Conservation (phyloP, 2,888 invertebrate species). For the Cryptus armator region DNA sequence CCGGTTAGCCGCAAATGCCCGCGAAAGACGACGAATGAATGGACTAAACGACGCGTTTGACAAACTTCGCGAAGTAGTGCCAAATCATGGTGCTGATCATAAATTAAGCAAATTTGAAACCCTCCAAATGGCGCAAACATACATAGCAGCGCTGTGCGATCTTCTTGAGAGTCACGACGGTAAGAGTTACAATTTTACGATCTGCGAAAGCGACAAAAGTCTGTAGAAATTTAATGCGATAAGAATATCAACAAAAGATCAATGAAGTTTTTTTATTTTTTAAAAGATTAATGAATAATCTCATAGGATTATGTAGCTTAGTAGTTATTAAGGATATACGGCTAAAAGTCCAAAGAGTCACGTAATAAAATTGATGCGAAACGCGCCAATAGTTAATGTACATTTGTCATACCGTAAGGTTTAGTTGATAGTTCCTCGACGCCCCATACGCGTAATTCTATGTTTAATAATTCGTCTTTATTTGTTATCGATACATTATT, state of each 20-base stretch:
- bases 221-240: slow-evolving; percentile 3
- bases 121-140: slow-evolving; percentile 92
- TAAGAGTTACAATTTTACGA: slow-evolving; percentile 66
- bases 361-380: slow-evolving; percentile 35
- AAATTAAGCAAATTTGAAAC: slow-evolving; percentile 93
- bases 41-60: slow-evolving; percentile 92
- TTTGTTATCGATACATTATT: slow-evolving; percentile 11
- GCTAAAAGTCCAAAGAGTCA: slow-evolving; percentile 78
- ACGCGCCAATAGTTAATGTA: slow-evolving; percentile 43
- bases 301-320: slow-evolving; percentile 16
- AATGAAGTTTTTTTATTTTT: slow-evolving; percentile 14
- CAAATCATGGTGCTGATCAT: slow-evolving; percentile 89
- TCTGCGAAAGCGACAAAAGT: slow-evolving; percentile 32
- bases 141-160: slow-evolving; percentile 90
- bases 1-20: slow-evolving; percentile 90
- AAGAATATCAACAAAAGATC: not conserved
- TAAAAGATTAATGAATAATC: not conserved
- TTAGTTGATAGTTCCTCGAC: not conserved
- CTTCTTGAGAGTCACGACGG: slow-evolving; percentile 86
- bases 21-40: slow-evolving; percentile 91
- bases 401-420: slow-evolving; percentile 17
- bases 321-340: slow-evolving; percentile 66
- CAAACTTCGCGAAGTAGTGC: slow-evolving; percentile 90
- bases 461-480: slow-evolving; percentile 18
- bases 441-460: not conserved